Evolutionary conservation across 2,888 invertebrate species (phyloP).

Genomic region (Colostygia pectinataria): DNA sequence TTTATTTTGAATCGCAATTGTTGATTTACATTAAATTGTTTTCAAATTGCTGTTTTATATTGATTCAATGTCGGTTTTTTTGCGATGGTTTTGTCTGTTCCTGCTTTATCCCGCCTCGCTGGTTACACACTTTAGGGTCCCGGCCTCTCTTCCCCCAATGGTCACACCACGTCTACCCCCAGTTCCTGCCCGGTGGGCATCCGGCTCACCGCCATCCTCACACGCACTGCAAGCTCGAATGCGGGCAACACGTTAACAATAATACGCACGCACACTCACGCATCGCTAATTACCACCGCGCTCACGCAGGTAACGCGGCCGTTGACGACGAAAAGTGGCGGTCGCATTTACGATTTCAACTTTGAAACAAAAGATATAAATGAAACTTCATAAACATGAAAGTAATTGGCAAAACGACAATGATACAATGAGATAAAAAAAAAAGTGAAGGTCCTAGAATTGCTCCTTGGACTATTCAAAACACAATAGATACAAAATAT

Average conservation of each 20-base stretch:
- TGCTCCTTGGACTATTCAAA: background rate
- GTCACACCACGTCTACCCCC: constrained; percentile 97
- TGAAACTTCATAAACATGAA: too few species aligned
- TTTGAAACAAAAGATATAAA: background rate
- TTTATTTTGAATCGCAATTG: too few species aligned
- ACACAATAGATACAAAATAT: too few species aligned
- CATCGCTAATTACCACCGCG: constrained; percentile 81
- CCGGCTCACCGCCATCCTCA: constrained; percentile 83
- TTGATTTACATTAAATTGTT: constrained; percentile 6
- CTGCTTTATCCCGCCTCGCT: constrained; percentile 7
- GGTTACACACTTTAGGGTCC: constrained; percentile 69
- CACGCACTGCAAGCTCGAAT: constrained; percentile 83
- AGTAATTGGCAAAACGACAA: too few species aligned
- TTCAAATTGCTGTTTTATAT: background rate
- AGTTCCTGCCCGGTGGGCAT: constrained; percentile 96
- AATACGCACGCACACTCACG: constrained; percentile 79
- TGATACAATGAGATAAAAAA: background rate
- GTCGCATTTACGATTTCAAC: too few species aligned
- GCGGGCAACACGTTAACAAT: constrained; percentile 77
- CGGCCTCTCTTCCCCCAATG: constrained; percentile 96
- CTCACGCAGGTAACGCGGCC: constrained; percentile 79
- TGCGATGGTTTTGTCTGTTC: constrained; percentile 2
- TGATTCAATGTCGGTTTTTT: background rate
- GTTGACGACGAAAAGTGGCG: constrained; percentile 46
- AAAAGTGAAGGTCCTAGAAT: background rate